A percentile compares a stretch with the other conserved stretches of the same genome.
Evolutionary conservation across 1,140 invertebrate genomes (phyloP).

Genomic region (Archegozetes longisetosus): DNA sequence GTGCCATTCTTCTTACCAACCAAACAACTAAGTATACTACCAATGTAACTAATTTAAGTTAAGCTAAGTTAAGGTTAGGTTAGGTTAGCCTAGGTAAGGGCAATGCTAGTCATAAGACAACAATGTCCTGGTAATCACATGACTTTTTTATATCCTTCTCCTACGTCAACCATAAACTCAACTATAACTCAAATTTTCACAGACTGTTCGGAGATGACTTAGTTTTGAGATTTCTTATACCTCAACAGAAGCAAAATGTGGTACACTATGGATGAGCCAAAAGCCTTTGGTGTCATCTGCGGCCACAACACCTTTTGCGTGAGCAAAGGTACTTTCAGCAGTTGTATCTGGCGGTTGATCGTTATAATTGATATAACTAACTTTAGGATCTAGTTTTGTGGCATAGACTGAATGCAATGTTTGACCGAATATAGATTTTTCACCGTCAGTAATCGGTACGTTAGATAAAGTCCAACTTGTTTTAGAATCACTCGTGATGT

Average conservation of each 20-base stretch:
- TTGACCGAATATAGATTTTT: slow-evolving; percentile 16
- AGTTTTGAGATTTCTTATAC: background rate
- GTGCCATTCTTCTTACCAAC: too few relatives aligned
- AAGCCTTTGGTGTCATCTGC: slow-evolving; percentile 41
- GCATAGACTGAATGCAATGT: slow-evolving; percentile 14
- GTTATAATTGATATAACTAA: background rate
- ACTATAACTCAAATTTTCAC: too few relatives aligned
- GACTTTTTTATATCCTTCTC: too few relatives aligned
- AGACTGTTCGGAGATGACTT: too few relatives aligned
- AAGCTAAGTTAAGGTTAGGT: too few relatives aligned
- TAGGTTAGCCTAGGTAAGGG: too few relatives aligned
- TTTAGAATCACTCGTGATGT: slow-evolving; percentile 2
- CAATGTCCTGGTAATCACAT: too few relatives aligned
- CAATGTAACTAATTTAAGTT: too few relatives aligned
- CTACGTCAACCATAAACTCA: too few relatives aligned
- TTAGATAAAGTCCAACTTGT: slow-evolving; percentile 12
- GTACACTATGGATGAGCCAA: slow-evolving; percentile 83
- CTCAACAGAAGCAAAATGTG: slow-evolving; percentile 45
- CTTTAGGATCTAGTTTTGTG: background rate
- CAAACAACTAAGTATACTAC: too few relatives aligned
- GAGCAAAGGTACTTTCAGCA: background rate
- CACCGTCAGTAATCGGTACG: slow-evolving; percentile 7
- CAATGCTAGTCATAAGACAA: too few relatives aligned
- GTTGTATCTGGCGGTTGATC: background rate
- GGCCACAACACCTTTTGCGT: slow-evolving; percentile 42